Evolutionary conservation across 53 echinoderm and acorn worm species (phyloP), one percentile per base, ranked within the genome.

Genomic region (Glandiceps talaboti): DNA sequence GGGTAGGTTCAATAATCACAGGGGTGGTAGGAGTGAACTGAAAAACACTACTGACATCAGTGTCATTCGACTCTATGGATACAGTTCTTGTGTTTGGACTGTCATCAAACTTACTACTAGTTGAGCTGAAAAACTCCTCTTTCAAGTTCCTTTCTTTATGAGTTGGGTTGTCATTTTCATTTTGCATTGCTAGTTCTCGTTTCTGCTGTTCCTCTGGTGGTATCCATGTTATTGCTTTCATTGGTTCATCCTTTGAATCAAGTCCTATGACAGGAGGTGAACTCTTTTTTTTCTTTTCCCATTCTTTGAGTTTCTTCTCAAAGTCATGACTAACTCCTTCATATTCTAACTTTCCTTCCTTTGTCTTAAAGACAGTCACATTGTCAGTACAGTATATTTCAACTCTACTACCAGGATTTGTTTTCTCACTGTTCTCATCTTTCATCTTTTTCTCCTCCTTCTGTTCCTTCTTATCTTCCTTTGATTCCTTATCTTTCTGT

Each of bases 311-410:
- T 79, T 94, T 94, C 88, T 90, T 92, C 88, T 86, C 85, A 88
- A 94, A 94, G 81, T 94, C 94, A 31, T 94, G 90, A 1, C 88
- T 94, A 76, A 94, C 86, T 1, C 92, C 92, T 74, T 90, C 85
- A 81, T 92, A 88, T 28, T 45, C 64, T 45, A 45, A 45, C 20
- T 45, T 45, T 20, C 64, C 64, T 20, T 45, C 64, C 20, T 45
- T 45, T 45, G 64, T 45, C 64, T 45, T 45, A 45, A 45, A 45
- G 6, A 45, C 64, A 45, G 64, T 45, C 20, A 45, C 64, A 20
- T 45, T 45, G 6, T 45, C 64, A 45, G 64, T 45, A 45, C 64
- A 12, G 20, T 45, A 45, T 12, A 45, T 45, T 45, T 45, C 64
- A 45, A 45, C 20, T 45, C 64, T 6, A 45, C 64, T 45, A 12